A percentile compares a stretch with the other conserved stretches of the same genome.
These are phyloP conservation scores for Scaptomyza cyrtandrae DNA, from an alignment of 2,888 invertebrate genomes.

Conservation along the genomic window DNA sequence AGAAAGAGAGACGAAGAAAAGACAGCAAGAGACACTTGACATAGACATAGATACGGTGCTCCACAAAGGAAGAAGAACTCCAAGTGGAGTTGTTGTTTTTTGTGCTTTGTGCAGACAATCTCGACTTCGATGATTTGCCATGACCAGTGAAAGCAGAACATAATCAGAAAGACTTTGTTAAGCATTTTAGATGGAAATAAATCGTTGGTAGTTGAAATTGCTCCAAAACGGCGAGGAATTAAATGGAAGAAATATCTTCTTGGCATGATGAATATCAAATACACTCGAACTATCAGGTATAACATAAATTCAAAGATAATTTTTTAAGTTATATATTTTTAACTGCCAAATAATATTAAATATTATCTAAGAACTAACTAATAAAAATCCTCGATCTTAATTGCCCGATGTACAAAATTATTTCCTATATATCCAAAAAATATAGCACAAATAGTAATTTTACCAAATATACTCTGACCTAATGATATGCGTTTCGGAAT, in stretches of 20 bases:
- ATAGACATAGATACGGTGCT: conserved; percentile 47
- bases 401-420: no score
- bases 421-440: no score
- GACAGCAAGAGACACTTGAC: conserved; percentile 43
- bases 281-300: conserved; percentile 4
- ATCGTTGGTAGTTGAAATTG: conserved; percentile 12
- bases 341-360: no score
- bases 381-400: no score
- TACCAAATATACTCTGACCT: no score
- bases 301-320: no score
- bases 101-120: conserved; percentile 18
- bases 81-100: not conserved
- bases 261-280: not conserved
- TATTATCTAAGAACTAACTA: no score
- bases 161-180: conserved; percentile 49
- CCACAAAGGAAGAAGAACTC: conserved; percentile 21
- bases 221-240: not conserved
- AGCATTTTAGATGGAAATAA: conserved; percentile 29
- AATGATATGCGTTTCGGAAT: no score
- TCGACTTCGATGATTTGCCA: conserved; percentile 53
- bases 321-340: no score
- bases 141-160: conserved; percentile 73
- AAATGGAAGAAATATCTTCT: not conserved
- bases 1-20: conserved; percentile 15
- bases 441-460: no score